Evolutionary conservation across 1,140 invertebrate genomes (phyloP).

Genomic region (Drosophila hydei): DNA sequence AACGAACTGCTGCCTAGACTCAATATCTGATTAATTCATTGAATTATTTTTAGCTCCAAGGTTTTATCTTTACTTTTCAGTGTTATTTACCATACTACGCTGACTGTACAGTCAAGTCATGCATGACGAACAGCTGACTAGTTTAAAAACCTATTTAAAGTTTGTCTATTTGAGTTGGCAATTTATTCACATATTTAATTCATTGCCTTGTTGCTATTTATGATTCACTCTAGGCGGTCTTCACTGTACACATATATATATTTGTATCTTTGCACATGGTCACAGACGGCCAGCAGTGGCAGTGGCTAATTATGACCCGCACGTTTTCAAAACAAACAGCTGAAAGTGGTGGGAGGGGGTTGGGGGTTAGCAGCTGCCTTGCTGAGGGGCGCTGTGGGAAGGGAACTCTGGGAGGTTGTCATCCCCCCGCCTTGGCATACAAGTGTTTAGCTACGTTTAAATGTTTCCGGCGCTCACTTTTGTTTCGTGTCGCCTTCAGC

Average conservation of each 20-base stretch:
- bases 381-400: neutral
- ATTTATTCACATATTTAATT: no score
- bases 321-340: slow-evolving; percentile 78
- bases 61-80: no score
- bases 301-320: slow-evolving; percentile 83
- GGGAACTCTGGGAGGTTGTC: neutral
- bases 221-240: neutral
- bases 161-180: no score
- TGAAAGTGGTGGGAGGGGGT: slow-evolving; percentile 1
- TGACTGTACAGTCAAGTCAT: no score
- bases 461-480: slow-evolving; percentile 81
- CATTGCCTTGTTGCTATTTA: no score
- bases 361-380: neutral
- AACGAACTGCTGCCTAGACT: no score
- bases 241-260: slow-evolving; percentile 1
- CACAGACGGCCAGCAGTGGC: slow-evolving; percentile 52
- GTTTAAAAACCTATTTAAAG: no score
- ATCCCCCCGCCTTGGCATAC: slow-evolving; percentile 35
- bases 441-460: slow-evolving; percentile 81
- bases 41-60: no score
- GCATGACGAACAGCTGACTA: neutral
- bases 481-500: slow-evolving; percentile 77
- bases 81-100: no score
- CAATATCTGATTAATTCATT: no score
- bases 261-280: slow-evolving; percentile 22